Evolutionary conservation across 1,140 invertebrate species (phyloP).

Genomic region (Pseudachorutes palmiensis): DNA sequence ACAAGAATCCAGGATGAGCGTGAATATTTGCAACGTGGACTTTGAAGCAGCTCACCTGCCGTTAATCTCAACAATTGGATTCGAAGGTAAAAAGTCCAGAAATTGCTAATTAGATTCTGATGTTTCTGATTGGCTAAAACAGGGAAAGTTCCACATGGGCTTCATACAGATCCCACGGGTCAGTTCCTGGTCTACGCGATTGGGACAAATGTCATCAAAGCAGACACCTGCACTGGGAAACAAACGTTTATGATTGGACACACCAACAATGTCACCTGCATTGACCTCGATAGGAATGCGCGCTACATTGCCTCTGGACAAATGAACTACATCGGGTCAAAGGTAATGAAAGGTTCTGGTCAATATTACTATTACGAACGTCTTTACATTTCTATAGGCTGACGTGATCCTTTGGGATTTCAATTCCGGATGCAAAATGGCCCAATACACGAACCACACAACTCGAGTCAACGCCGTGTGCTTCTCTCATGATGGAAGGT

Average conservation of each 20-base stretch:
- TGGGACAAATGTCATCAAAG: slow-evolving; percentile 36
- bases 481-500: slow-evolving; percentile 71
- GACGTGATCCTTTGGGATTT: slow-evolving; percentile 81
- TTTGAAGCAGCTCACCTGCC: slow-evolving; percentile 28
- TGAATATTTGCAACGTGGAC: slow-evolving; percentile 26
- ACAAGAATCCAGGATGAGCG: slow-evolving; percentile 13
- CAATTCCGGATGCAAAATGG: slow-evolving; percentile 51
- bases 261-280: slow-evolving; percentile 69
- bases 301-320: slow-evolving; percentile 78
- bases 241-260: slow-evolving; percentile 74
- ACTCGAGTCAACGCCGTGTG: slow-evolving; percentile 69
- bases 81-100: slow-evolving; percentile 28
- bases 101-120: background rate
- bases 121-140: background rate
- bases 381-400: slow-evolving; percentile 48
- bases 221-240: slow-evolving; percentile 57
- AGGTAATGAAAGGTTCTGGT: slow-evolving; percentile 51
- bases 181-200: slow-evolving; percentile 33
- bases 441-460: slow-evolving; percentile 72
- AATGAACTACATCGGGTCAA: slow-evolving; percentile 81
- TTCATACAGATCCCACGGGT: slow-evolving; percentile 24
- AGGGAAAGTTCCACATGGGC: slow-evolving; percentile 31
- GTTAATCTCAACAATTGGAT: slow-evolving; percentile 36
- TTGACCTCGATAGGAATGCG: slow-evolving; percentile 68
- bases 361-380: background rate